Percentiles rank a stretch among this genome's conserved stretches.
These are phyloP conservation scores for Dione vanillae DNA, from an alignment of 2,888 invertebrate genomes.

Conservation along the genomic window DNA sequence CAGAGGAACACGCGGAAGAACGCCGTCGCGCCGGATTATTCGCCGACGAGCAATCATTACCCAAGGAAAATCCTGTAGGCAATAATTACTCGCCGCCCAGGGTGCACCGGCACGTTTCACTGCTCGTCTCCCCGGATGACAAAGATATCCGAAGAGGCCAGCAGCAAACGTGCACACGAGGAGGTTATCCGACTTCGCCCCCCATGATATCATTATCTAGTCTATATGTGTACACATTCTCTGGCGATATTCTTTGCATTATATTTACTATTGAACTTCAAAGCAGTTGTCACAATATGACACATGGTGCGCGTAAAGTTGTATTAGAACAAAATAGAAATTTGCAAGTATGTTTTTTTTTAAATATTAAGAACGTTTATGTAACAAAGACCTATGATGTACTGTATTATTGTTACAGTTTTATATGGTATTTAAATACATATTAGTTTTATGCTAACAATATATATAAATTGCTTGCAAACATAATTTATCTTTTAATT, in stretches of 20 bases:
- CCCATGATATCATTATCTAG: constrained; percentile 14
- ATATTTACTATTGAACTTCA: constrained; percentile 2
- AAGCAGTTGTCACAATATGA: constrained; percentile 18
- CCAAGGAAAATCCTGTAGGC: no score
- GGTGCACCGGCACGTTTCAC: no score
- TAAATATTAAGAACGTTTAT: neutral
- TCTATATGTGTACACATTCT: constrained; percentile 5
- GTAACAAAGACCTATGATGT: neutral
- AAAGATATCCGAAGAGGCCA: no score
- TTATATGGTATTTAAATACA: neutral
- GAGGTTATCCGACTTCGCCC: no score
- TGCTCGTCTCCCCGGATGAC: no score
- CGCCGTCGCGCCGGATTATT: no score
- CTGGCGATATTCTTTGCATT: neutral
- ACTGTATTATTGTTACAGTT: neutral
- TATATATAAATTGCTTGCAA: constrained; percentile 12
- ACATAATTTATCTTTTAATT: constrained; percentile 11
- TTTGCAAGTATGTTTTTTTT: neutral
- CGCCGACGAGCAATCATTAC: no score
- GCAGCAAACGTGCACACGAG: no score
- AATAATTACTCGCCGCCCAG: no score
- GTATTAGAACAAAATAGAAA: constrained; percentile 11
- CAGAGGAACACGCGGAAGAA: no score
- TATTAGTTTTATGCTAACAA: neutral
- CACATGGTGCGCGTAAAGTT: constrained; percentile 28